Evolutionary conservation across 2,113 vertebrate genomes (phyloP).

Genomic region (Agapornis roseicollis): DNA sequence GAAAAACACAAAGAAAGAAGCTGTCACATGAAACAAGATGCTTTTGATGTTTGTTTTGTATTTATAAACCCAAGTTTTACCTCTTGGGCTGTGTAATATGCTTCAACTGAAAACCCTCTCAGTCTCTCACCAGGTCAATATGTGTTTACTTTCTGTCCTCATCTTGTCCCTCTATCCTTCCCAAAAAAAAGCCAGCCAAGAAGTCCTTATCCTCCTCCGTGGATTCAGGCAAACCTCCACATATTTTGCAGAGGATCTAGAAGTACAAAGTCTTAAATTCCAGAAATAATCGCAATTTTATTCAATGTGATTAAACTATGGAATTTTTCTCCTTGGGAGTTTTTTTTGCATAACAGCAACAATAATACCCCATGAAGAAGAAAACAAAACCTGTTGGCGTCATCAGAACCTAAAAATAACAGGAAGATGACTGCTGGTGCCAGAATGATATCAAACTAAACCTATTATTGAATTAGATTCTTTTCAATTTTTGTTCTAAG

Average conservation of each 20-base stretch:
- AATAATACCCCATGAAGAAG: not conserved
- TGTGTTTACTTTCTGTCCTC: not conserved
- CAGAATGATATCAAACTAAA: constrained; percentile 54
- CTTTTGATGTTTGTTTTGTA: constrained; percentile 40
- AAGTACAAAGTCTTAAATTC: not conserved
- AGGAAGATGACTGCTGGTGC: constrained; percentile 38
- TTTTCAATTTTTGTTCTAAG: constrained; percentile 48
- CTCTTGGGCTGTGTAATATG: not conserved
- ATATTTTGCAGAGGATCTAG: not conserved
- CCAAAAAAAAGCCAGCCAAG: not conserved
- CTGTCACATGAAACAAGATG: constrained; percentile 10
- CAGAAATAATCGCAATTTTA: not conserved
- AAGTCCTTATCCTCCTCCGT: not conserved
- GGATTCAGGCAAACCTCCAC: not conserved
- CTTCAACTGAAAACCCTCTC: not conserved
- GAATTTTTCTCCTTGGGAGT: not conserved
- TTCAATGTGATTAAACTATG: constrained; percentile 11
- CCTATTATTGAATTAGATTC: constrained; percentile 55
- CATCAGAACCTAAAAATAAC: constrained; percentile 67
- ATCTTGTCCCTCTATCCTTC: not conserved
- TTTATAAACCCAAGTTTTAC: constrained; percentile 1
- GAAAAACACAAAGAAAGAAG: constrained; percentile 9
- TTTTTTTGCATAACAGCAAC: constrained; percentile 2
- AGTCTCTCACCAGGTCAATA: not conserved
- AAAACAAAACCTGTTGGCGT: constrained; percentile 45